Evolutionary conservation across 53 echinoderm and acorn worm species (phyloP), one percentile per base, ranked within the genome.

Genomic region (Pentamera pediparva): DNA sequence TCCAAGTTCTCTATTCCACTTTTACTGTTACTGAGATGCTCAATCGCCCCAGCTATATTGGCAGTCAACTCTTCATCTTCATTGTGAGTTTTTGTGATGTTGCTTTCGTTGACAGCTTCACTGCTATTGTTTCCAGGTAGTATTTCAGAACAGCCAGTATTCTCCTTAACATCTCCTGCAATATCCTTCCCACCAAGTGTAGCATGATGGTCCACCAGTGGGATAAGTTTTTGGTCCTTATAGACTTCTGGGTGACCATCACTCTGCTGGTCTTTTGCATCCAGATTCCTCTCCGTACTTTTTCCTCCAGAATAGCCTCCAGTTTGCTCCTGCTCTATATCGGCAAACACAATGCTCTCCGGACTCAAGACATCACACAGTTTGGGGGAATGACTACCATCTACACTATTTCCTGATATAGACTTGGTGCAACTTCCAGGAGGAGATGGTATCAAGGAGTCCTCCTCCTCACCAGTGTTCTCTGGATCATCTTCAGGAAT

Each of bases 391-490:
- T 40, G 41, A 11, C 67, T 67, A 10, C 29, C 67, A 40, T 67
- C 67, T 30, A 30, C 67, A 47, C 67, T 67, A 10, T 67, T 45
- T 43, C 67, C 45, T 37, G 67, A 39, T 31, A 40, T 17, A 34
- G 63, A 35, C 31, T 18, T 25, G n/a, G 27, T 20, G 21, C 41
- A 67, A 45, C 45, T 67, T 26, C 39, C 43, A 11, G 39, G 25
- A 67, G 67, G 67, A 25, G 25, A 67, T 43, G 67, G 67, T 28
- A 67, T 67, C 67, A 67, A 43, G 0, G 28, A 13, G 19, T 61
- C 61, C 22, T 38, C 41, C 2, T 9, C 67, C 39, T 65, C 67
- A 45, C 21, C 43, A 25, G n/a, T n/a, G n/a, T n/a, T n/a, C n/a
- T n/a, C n/a, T n/a, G n/a, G n/a, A n/a, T n/a, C n/a, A n/a, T n/a